Conservation (phyloP, 2,113 vertebrate species). For the Rhinogobius similis region DNA sequence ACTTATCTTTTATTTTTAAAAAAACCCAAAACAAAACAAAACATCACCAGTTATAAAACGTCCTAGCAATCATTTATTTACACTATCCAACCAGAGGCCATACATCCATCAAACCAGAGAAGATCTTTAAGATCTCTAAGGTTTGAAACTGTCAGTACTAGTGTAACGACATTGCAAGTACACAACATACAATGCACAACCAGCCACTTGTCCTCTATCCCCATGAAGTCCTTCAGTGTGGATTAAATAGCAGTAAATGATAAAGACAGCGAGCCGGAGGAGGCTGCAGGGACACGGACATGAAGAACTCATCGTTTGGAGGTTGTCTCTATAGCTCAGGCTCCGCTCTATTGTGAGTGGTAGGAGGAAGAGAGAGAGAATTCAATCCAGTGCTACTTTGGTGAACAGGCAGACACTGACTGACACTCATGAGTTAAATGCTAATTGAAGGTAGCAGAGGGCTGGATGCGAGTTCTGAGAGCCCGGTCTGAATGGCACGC, state of each 20-base stretch:
- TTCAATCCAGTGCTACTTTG: conserved; percentile 51
- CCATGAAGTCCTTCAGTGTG: neutral
- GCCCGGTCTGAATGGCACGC: conserved; percentile 61
- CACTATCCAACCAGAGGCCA: neutral
- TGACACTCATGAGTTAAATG: conserved; percentile 77
- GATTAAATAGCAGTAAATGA: conserved; percentile 12
- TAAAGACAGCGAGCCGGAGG: conserved; percentile 8
- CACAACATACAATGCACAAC: conserved; percentile 6
- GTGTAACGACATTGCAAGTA: neutral
- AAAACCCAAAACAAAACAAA: too few relatives aligned
- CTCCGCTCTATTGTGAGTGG: conserved; percentile 23
- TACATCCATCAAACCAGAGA: neutral
- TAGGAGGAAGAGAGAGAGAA: conserved; percentile 30
- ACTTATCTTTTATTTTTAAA: too few relatives aligned
- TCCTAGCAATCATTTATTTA: neutral
- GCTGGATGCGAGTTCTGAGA: conserved; percentile 67
- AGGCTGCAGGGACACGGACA: conserved; percentile 28
- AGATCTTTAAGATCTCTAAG: neutral
- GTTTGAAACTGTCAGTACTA: neutral
- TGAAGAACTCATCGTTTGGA: conserved; percentile 26
- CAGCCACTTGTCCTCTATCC: conserved; percentile 7
- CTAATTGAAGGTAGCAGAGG: conserved; percentile 72
- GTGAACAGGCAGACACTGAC: conserved; percentile 55
- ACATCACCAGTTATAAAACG: neutral
- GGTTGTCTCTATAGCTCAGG: conserved; percentile 24